A percentile compares a stretch with the other conserved stretches of the same genome.
Evolutionary conservation across 2,888 invertebrate species (phyloP).

Genomic region (Oeneis ivallda): DNA sequence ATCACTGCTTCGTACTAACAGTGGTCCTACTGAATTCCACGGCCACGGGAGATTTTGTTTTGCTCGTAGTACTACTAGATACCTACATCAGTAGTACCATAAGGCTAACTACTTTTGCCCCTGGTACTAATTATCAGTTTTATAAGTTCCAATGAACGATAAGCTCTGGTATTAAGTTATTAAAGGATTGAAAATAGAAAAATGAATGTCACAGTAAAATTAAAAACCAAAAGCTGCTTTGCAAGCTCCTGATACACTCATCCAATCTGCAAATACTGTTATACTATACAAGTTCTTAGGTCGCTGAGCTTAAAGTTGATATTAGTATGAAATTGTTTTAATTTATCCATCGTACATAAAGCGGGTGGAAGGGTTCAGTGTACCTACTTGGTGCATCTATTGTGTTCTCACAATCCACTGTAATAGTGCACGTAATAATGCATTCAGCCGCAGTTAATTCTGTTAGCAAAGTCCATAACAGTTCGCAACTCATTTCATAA

Average conservation of each 20-base stretch:
- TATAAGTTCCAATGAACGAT: constrained; percentile 16
- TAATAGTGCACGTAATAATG: constrained; percentile 44
- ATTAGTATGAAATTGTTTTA: constrained; percentile 8
- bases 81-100: no score
- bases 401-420: constrained; percentile 51
- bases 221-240: constrained; percentile 35
- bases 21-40: no score
- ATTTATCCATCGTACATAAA: constrained; percentile 49
- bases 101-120: no score
- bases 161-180: constrained; percentile 38
- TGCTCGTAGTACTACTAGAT: no score
- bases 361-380: constrained; percentile 69
- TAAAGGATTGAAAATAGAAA: constrained; percentile 41
- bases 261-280: constrained; percentile 1
- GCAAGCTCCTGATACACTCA: constrained; percentile 20
- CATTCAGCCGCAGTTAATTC: constrained; percentile 61
- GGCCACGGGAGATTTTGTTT: no score
- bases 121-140: no score
- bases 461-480: constrained; percentile 40
- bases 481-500: constrained; percentile 21
- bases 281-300: constrained; percentile 22
- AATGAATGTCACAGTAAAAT: constrained; percentile 45
- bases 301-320: constrained; percentile 15
- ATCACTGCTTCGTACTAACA: no score
- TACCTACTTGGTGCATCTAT: constrained; percentile 48